phyloP scores from a whole-genome alignment of 2,797 vertebrate genomes.

The Labeo calbasu region DNA sequence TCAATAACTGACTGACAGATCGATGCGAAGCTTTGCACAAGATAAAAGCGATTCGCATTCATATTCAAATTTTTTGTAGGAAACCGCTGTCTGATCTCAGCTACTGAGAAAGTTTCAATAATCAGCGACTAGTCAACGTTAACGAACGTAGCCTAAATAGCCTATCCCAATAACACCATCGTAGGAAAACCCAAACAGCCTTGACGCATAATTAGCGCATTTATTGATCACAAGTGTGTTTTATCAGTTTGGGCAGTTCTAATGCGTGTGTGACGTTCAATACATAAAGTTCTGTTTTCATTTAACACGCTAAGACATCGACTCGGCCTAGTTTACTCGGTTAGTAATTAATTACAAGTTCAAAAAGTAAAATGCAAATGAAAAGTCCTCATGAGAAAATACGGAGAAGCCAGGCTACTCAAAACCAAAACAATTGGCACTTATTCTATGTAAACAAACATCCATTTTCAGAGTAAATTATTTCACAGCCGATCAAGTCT shows the following conservation, averaged over 20 bases:
- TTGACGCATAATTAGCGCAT: conserved; percentile 1
- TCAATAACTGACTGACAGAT: conserved; percentile 43
- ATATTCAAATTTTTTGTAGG: conserved; percentile 29
- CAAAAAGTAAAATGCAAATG: conserved; percentile 6
- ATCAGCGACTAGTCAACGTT: conserved; percentile 7
- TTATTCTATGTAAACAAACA: neutral
- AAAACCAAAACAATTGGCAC: neutral
- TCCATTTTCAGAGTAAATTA: neutral
- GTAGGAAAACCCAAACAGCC: neutral
- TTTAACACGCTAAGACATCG: neutral
- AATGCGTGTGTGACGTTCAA: neutral
- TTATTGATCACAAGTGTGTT: conserved; percentile 9
- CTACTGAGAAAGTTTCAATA: conserved; percentile 10
- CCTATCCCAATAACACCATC: neutral
- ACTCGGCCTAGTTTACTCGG: conserved; percentile 23
- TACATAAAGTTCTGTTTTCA: neutral
- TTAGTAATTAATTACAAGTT: neutral
- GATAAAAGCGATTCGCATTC: conserved; percentile 43
- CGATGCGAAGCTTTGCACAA: conserved; percentile 36
- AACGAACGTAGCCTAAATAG: conserved; percentile 18
- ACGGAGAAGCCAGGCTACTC: neutral
- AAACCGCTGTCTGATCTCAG: conserved; percentile 38
- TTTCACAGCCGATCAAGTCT: neutral
- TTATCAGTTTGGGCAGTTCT: conserved; percentile 12
- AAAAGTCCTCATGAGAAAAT: conserved; percentile 12